phyloP scores from a whole-genome alignment of 2,113 vertebrate species.

The Labrus mixtus region DNA sequence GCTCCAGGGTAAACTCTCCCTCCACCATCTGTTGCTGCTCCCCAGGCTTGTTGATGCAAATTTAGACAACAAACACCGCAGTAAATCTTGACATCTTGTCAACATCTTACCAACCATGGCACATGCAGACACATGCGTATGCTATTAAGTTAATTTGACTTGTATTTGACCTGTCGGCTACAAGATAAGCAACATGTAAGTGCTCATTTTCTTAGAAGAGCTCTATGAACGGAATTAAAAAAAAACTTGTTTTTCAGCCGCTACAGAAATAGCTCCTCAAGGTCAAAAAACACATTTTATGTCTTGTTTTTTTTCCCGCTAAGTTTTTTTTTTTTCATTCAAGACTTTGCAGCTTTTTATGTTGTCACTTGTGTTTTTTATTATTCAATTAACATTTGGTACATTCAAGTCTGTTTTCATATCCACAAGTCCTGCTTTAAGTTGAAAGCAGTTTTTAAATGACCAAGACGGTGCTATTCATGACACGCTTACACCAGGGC shows the following conservation, averaged over 20 bases:
- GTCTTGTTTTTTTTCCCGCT: background rate
- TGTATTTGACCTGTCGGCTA: slow-evolving; percentile 10
- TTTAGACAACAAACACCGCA: slow-evolving; percentile 44
- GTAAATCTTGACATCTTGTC: slow-evolving; percentile 55
- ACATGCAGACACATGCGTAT: slow-evolving; percentile 13
- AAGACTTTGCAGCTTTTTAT: too few species aligned
- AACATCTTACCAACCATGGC: slow-evolving; percentile 19
- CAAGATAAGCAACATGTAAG: background rate
- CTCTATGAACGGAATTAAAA: too few species aligned
- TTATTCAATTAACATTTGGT: too few species aligned
- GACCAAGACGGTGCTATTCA: background rate
- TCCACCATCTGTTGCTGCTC: slow-evolving; percentile 41
- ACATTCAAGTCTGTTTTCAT: too few species aligned
- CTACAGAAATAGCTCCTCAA: background rate
- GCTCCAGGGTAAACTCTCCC: slow-evolving; percentile 25
- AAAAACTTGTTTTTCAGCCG: background rate
- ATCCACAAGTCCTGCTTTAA: too few species aligned
- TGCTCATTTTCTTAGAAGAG: background rate
- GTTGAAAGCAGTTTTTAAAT: too few species aligned
- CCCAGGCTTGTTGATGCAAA: slow-evolving; percentile 54
- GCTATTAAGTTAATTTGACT: slow-evolving; percentile 24
- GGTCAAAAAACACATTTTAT: background rate
- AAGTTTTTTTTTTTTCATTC: background rate
- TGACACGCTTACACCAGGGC: too few species aligned
- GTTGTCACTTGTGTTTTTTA: background rate